Evolutionary conservation across 1,140 invertebrate genomes (phyloP).

Genomic region (Lethrus apterus): DNA sequence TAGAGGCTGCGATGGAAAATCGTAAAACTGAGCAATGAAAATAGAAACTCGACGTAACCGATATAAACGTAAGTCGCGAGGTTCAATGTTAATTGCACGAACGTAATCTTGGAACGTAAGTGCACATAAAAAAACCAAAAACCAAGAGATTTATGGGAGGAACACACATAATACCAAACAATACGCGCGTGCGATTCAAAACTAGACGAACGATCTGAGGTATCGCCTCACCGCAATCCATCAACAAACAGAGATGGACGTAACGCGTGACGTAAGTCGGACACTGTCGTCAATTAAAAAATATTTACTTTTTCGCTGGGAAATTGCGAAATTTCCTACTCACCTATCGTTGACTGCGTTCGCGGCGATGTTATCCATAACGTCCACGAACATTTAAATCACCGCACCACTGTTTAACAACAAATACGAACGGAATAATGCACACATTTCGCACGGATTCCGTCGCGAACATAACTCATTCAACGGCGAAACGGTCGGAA

Average conservation of each 20-base stretch:
- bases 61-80: too few relatives aligned
- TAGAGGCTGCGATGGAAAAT: too few relatives aligned
- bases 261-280: constrained; percentile 9
- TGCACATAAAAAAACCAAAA: too few relatives aligned
- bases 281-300: background rate
- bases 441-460: constrained; percentile 8
- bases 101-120: too few relatives aligned
- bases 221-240: constrained; percentile 3
- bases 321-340: too few relatives aligned
- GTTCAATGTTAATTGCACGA: too few relatives aligned
- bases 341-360: constrained; percentile 14
- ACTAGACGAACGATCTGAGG: too few relatives aligned
- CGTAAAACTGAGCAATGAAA: too few relatives aligned
- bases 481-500: constrained; percentile 2
- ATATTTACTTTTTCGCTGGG: constrained; percentile 4
- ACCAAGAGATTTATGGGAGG: too few relatives aligned
- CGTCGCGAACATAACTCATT: constrained; percentile 1
- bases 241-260: constrained; percentile 3
- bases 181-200: too few relatives aligned
- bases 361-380: constrained; percentile 18
- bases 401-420: constrained; percentile 10
- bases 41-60: too few relatives aligned
- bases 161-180: too few relatives aligned
- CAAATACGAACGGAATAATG: constrained; percentile 5
- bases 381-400: constrained; percentile 15